Percentiles rank a stretch among this genome's conserved stretches.
Conservation (phyloP, 2,888 invertebrate species). For the Acronicta aceris region DNA sequence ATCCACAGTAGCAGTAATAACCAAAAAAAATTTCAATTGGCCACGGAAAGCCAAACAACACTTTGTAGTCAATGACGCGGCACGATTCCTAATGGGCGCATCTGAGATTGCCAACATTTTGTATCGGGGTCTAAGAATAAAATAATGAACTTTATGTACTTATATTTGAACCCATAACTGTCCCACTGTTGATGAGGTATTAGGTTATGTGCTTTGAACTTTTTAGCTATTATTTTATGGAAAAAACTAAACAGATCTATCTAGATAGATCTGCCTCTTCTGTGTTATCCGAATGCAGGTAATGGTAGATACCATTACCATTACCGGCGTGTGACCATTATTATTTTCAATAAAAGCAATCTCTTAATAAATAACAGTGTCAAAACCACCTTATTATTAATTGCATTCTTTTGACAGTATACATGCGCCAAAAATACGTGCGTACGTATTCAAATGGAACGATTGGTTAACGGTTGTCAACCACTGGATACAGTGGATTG, state of each 20-base stretch:
- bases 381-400: not conserved
- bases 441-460: constrained; percentile 16
- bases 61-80: constrained; percentile 54
- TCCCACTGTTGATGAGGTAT: too few species aligned
- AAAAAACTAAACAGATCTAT: too few species aligned
- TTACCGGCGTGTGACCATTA: too few species aligned
- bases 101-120: constrained; percentile 55
- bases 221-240: too few species aligned
- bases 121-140: not conserved
- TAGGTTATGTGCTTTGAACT: too few species aligned
- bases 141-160: too few species aligned
- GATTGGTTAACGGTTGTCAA: constrained; percentile 62
- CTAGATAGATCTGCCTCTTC: too few species aligned
- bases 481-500: constrained; percentile 66
- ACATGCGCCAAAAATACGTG: constrained; percentile 3
- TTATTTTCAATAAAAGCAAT: too few species aligned
- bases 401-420: constrained; percentile 4
- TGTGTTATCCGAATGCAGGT: too few species aligned
- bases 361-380: not conserved
- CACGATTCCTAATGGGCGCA: constrained; percentile 56
- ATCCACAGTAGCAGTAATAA: constrained; percentile 31
- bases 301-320: too few species aligned
- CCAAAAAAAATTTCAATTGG: constrained; percentile 41
- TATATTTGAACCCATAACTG: too few species aligned
- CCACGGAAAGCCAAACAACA: constrained; percentile 39